Conservation (phyloP, 2,797 vertebrate species). For the Morelia viridis region DNA sequence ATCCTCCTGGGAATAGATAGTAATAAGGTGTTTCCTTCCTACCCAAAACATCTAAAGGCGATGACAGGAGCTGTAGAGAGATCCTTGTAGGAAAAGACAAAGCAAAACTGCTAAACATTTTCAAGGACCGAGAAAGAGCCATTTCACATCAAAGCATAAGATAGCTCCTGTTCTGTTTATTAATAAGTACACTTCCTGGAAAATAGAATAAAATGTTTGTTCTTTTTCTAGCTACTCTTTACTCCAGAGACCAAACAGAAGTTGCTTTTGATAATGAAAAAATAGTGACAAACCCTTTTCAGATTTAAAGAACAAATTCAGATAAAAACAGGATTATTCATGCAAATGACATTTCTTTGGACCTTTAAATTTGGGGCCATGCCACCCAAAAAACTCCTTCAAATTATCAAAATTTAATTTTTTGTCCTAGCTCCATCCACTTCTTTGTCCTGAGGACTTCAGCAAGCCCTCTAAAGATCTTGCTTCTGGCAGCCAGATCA, state of each 20-base stretch:
- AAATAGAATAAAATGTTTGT: not conserved
- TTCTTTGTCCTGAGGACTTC: not conserved
- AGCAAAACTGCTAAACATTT: slow-evolving; percentile 27
- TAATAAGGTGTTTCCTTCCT: slow-evolving; percentile 12
- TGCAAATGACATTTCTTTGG: not conserved
- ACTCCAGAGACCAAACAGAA: not conserved
- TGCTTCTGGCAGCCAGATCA: not conserved
- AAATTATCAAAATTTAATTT: not conserved
- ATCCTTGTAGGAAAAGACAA: not conserved
- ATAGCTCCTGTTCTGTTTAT: slow-evolving; percentile 54
- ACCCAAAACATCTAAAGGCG: slow-evolving; percentile 8
- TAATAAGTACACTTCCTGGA: slow-evolving; percentile 38
- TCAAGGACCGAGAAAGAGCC: slow-evolving; percentile 19
- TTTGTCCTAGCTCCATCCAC: not conserved
- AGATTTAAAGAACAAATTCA: not conserved
- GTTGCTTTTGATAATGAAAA: not conserved
- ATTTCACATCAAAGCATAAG: slow-evolving; percentile 49
- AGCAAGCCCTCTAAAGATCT: not conserved
- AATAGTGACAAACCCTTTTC: slow-evolving; percentile 16
- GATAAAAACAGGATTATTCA: not conserved
- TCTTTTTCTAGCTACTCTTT: slow-evolving; percentile 22
- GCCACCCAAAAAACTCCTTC: not conserved
- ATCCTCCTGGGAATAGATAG: slow-evolving; percentile 3
- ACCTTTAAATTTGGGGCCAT: not conserved
- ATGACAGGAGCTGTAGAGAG: slow-evolving; percentile 18